phyloP scores from a whole-genome alignment of 2,797 vertebrate genomes.

The Bryconaethiops microstoma region DNA sequence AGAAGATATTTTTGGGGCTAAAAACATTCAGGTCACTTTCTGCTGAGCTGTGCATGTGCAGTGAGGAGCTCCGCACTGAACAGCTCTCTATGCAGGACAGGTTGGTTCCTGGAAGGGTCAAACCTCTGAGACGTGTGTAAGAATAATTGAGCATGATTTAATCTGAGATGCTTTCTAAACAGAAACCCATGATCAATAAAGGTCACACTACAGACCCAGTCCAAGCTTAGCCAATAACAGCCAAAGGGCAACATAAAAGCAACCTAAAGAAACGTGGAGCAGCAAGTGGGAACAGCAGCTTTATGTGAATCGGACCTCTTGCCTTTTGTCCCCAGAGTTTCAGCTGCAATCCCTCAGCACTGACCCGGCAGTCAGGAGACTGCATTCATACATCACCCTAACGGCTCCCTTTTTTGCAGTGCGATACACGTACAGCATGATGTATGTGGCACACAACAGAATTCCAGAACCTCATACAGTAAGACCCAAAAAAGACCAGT shows the following conservation, averaged over 20 bases:
- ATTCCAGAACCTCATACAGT: conserved; percentile 69
- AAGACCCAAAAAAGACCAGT: conserved; percentile 51
- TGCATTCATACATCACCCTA: conserved; percentile 46
- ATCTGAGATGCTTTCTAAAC: conserved; percentile 1
- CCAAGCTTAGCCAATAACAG: not conserved
- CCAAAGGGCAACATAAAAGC: not conserved
- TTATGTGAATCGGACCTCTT: not conserved
- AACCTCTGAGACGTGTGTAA: not conserved
- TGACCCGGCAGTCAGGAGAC: conserved; percentile 19
- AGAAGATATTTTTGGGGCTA: not conserved
- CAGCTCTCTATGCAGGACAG: not conserved
- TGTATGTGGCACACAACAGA: conserved; percentile 56
- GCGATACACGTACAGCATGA: conserved; percentile 44
- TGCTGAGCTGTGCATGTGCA: not conserved
- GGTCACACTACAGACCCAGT: not conserved
- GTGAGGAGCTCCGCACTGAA: not conserved
- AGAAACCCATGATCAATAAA: conserved; percentile 1
- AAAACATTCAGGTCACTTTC: not conserved
- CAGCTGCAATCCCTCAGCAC: conserved; percentile 28
- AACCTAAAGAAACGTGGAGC: not conserved
- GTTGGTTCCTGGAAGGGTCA: not conserved
- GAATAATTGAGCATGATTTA: not conserved
- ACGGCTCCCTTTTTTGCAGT: conserved; percentile 19
- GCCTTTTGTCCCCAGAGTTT: not conserved
- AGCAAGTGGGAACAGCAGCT: not conserved